Conservation (phyloP, 2,888 invertebrate species). For the Dicyrtomina minuta region DNA sequence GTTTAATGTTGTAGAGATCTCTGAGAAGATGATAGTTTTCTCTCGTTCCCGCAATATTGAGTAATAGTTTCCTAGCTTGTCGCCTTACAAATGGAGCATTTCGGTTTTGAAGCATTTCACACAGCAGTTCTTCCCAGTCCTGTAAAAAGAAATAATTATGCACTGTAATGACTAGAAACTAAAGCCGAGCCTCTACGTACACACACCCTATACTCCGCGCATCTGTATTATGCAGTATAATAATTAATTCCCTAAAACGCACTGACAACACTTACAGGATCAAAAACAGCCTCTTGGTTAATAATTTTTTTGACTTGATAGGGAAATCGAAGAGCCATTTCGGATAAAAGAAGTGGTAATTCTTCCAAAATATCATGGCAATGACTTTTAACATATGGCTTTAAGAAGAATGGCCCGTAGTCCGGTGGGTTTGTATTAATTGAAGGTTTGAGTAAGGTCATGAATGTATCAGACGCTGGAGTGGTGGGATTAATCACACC, state of each 20-base stretch:
- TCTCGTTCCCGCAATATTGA: slow-evolving; percentile 91
- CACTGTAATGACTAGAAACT: background rate
- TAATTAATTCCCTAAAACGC: background rate
- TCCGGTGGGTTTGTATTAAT: slow-evolving; percentile 66
- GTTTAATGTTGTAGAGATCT: slow-evolving; percentile 88
- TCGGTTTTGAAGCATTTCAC: slow-evolving; percentile 93
- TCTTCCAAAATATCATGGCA: slow-evolving; percentile 90
- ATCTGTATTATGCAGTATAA: background rate
- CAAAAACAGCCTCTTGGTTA: slow-evolving; percentile 48
- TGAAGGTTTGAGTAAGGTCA: slow-evolving; percentile 43
- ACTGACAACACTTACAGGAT: slow-evolving; percentile 39
- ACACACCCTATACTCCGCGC: too few species aligned
- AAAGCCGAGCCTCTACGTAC: background rate
- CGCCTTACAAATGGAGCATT: slow-evolving; percentile 83
- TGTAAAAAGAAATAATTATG: slow-evolving; percentile 15
- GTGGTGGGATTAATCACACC: background rate
- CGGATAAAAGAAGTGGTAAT: slow-evolving; percentile 90
- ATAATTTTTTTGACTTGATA: slow-evolving; percentile 84
- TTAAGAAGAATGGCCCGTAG: slow-evolving; percentile 91
- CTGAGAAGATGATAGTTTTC: slow-evolving; percentile 92
- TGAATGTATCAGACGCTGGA: background rate
- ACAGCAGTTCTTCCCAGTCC: slow-evolving; percentile 75
- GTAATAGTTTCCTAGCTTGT: slow-evolving; percentile 82
- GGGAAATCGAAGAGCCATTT: slow-evolving; percentile 88
- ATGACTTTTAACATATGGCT: slow-evolving; percentile 88